Conservation (phyloP, 2,888 invertebrate genomes). For the Spilarctia lutea region DNA sequence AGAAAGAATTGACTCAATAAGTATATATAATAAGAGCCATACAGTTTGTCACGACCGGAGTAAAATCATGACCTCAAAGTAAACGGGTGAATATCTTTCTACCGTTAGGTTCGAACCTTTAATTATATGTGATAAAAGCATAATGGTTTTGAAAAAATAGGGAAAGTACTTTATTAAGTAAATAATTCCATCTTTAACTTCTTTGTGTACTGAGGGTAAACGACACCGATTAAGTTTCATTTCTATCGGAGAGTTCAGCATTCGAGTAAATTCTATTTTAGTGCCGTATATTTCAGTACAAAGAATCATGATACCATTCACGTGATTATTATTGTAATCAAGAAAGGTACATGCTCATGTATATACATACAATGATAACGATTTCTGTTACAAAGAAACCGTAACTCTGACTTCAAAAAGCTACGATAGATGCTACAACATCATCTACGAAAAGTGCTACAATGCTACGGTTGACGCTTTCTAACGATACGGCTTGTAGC, state of each 20-base stretch:
- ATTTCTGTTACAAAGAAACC: background rate
- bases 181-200: background rate
- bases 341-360: too few relatives aligned
- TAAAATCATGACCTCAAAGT: too few relatives aligned
- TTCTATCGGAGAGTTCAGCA: background rate
- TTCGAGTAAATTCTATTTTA: too few relatives aligned
- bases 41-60: too few relatives aligned
- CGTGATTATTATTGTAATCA: too few relatives aligned
- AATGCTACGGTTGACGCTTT: background rate
- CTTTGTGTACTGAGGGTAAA: background rate
- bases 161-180: too few relatives aligned
- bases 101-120: too few relatives aligned
- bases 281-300: too few relatives aligned
- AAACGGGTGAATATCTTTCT: background rate
- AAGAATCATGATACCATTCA: background rate
- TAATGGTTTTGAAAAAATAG: too few relatives aligned
- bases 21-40: background rate
- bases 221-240: background rate
- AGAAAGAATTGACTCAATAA: background rate
- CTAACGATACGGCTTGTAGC: background rate
- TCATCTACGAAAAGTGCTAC: constrained; percentile 14
- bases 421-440: constrained; percentile 11
- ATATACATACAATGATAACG: too few relatives aligned
- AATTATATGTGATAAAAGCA: too few relatives aligned
- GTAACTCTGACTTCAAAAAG: background rate